Base-by-base conservation (phyloP, 2,888 invertebrate genomes). In the Globia sparganii region DNA sequence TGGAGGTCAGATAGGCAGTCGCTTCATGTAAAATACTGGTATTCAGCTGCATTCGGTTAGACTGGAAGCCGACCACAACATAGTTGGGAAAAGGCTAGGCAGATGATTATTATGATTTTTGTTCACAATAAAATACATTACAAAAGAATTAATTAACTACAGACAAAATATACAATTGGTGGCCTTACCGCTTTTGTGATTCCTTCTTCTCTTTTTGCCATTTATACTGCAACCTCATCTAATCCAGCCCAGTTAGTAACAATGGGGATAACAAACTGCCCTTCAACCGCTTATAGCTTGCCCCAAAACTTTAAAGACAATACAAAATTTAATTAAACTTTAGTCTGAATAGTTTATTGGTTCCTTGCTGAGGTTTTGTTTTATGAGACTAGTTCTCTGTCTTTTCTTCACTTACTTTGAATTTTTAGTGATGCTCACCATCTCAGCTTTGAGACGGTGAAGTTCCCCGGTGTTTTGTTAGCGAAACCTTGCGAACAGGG, bases 321-420 rank as follows among this genome's bases (percentile, higher is more conserved):
- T 95, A 95, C 94, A 94, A 95, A 95, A 95, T 95, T 95, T 95
- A 95, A 95, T 95, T 95, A 95, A 95, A 95, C 89, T 94, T 93
- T 90, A 91, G 93, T 92, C 93, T 91, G 91, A 91, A 94, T 95
- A 94, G 94, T 95, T 94, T 94, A 94, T 95, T 93, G 93, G 94
- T 93, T 94, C 91, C 90, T 91, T 90, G 90, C 87, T 86, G 89
- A 88, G 93, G 91, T 93, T 93, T 91, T 92, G 90, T 92, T 92
- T 92, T 91, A 92, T 90, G 90, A 89, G 89, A 90, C 69, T 75
- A 75, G 74, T 91, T 91, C 87, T 89, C 89, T 90, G 90, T 91
- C 90, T 89, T 89, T 85, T 79, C 72, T 82, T 61, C 40, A 83
- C 77, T 88, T 69, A 72, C 58, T 72, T 56, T 80, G 66, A 69